These are phyloP conservation scores for Heterohyrax brucei DNA, from an alignment of 2,797 vertebrate genomes.

Conservation along the genomic window DNA sequence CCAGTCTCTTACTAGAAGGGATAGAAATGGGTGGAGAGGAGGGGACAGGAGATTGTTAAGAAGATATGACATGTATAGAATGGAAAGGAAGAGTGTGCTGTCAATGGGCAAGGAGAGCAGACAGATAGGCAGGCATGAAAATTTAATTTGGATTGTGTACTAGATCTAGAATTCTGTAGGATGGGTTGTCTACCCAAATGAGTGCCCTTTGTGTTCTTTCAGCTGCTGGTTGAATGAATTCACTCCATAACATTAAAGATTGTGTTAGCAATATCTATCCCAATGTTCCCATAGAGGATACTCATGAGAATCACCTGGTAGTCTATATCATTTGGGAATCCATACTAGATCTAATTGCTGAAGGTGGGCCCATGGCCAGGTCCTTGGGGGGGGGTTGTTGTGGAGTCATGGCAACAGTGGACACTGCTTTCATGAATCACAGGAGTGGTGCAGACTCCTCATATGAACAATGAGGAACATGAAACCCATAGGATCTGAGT, in stretches of 20 bases:
- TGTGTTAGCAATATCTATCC: neutral
- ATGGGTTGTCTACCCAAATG: neutral
- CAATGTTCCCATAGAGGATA: neutral
- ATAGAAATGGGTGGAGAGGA: too few species aligned
- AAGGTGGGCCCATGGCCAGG: neutral
- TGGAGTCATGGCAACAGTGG: neutral
- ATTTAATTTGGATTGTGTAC: too few species aligned
- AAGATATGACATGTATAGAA: too few species aligned
- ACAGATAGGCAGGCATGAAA: too few species aligned
- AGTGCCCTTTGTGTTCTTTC: neutral
- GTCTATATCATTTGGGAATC: neutral
- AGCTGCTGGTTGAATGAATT: neutral
- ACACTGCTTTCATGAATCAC: neutral
- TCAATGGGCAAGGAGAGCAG: too few species aligned
- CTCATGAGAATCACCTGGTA: neutral
- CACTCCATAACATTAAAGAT: neutral
- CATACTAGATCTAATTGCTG: neutral
- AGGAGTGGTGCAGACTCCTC: neutral
- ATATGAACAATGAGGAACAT: slow-evolving; percentile 19
- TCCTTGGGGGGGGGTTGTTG: neutral
- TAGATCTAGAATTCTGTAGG: neutral
- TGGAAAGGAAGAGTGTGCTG: too few species aligned
- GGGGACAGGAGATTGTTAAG: too few species aligned
- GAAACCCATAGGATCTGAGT: neutral
- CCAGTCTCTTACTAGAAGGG: too few species aligned